Conservation (phyloP, 2,113 vertebrate species). For the Solenodon paradoxus region DNA sequence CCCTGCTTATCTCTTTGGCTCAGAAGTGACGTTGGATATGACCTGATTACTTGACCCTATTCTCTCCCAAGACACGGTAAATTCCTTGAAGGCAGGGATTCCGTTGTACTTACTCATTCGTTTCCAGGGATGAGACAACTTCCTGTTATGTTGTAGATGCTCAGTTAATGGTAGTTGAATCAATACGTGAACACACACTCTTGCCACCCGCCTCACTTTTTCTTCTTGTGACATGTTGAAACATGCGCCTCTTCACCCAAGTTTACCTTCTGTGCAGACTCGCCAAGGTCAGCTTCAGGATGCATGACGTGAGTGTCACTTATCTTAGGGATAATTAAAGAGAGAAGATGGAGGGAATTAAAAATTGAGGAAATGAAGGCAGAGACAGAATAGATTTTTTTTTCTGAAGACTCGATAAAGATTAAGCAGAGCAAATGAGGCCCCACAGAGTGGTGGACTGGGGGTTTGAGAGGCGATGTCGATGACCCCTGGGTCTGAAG, state of each 20-base stretch:
- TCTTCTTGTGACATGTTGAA: not conserved
- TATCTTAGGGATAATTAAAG: not conserved
- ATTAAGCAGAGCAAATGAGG: not conserved
- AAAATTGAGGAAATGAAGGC: not conserved
- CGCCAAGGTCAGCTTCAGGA: not conserved
- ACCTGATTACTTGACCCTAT: not conserved
- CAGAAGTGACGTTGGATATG: not conserved
- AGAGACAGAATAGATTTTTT: not conserved
- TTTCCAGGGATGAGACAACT: not conserved
- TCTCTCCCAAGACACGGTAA: constrained; percentile 18
- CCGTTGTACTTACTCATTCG: not conserved
- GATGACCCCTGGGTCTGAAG: no score
- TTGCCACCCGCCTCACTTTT: no score
- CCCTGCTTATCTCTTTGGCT: not conserved
- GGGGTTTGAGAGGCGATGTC: no score
- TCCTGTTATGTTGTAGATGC: not conserved
- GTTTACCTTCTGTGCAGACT: no score
- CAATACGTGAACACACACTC: not conserved
- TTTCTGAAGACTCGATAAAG: not conserved
- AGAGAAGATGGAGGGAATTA: not conserved
- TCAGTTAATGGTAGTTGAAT: constrained; percentile 4
- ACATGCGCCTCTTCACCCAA: accelerated
- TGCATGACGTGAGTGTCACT: not conserved
- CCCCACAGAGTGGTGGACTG: accelerated
- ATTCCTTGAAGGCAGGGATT: constrained; percentile 40